Evolutionary conservation across 2,113 vertebrate species (phyloP).

Genomic region (Illadopsis cleaveri): DNA sequence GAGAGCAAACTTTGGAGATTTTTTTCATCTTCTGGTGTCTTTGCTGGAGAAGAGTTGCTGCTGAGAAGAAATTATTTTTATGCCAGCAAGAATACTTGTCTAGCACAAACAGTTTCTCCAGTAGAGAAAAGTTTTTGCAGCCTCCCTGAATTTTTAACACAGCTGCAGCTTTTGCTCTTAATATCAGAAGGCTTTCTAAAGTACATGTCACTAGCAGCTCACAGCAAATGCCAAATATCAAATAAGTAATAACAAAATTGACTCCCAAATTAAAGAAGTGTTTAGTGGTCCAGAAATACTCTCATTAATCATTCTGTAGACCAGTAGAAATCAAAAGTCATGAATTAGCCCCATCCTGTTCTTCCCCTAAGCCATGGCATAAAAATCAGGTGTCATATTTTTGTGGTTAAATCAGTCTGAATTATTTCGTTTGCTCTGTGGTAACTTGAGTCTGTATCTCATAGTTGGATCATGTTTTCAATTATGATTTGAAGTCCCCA

Average conservation of each 20-base stretch:
- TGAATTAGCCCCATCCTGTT: background rate
- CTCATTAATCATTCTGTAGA: background rate
- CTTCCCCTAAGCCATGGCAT: background rate
- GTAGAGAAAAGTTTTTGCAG: background rate
- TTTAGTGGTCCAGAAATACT: background rate
- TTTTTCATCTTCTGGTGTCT: background rate
- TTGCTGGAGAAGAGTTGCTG: background rate
- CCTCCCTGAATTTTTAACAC: rapidly evolving
- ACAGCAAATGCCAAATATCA: background rate
- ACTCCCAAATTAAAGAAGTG: background rate
- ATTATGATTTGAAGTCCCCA: background rate
- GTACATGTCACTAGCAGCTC: background rate
- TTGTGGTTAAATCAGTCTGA: background rate
- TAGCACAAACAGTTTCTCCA: background rate
- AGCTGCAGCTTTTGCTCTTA: background rate
- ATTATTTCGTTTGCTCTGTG: background rate
- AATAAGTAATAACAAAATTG: background rate
- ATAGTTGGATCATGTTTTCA: background rate
- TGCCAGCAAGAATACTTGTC: background rate
- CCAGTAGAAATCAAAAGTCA: background rate
- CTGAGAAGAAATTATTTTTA: background rate
- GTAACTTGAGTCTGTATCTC: background rate
- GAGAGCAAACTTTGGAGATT: background rate
- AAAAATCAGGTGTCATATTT: background rate
- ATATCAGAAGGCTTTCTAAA: background rate